Evolutionary conservation across 1,140 invertebrate genomes (phyloP), one percentile per base, ranked within the genome.

Genomic region (Sminthurides bifidus): DNA sequence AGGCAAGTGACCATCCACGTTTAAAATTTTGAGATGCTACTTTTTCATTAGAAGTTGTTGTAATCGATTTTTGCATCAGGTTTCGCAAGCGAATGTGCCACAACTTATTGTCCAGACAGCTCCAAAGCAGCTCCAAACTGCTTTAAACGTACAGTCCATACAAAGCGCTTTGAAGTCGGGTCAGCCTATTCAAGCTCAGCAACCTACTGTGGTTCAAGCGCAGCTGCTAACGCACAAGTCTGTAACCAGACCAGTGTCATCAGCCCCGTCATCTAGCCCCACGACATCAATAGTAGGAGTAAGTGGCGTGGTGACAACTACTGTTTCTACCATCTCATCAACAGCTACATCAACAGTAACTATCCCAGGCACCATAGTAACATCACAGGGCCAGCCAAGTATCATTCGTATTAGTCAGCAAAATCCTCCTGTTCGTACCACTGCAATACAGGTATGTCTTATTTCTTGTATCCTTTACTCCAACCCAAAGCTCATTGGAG

Each of bases 131-230:
- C 43, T 59, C 3, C 58, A 53, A 23, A 50, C 41, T 43, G 38
- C 52, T 10, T 35, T 59, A 6, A 17, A 26, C 43, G 51, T 54
- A 19, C 52, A 49, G 19, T 52, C 54, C 6, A 37, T 59, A 12
- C 51, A 53, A n/a, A 51, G 54, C 23, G 52, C 54, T 15, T 54
- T 59, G 19, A 59, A 59, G 21, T 52, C 51, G 52, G 41, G 41
- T 21, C 41, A 43, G 24, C 15, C 24, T 10, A 43, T 43, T 14
- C 41, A 43, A 21, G 41, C 15, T 14, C 41, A 43, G 41, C n/a
- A n/a, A n/a, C n/a, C 15, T 43, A 23, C 15, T 19, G 41, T 43
- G 15, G 10, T 43, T 10, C 41, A 43, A 43, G 41, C 41, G 6
- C 41, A 43, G 21, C 17, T 43, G 8, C 41, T 43, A 14, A 23